Base-by-base conservation (phyloP, 2,888 invertebrate species). In the Rhorus exstirpatorius region DNA sequence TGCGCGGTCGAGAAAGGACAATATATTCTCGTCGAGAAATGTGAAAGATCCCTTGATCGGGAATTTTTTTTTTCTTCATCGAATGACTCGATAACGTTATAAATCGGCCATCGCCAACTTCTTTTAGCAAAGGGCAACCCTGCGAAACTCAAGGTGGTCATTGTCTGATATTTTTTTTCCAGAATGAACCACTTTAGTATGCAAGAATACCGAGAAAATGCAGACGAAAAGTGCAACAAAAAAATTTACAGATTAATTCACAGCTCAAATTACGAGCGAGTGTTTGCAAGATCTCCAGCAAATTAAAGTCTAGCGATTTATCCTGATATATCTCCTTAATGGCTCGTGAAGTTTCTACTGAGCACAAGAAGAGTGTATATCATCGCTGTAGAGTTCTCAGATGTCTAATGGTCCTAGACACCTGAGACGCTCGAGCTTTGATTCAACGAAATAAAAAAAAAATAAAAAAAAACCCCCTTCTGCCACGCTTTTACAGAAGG, bases 321-420 rank as follows among this genome's bases (percentile, higher is more conserved):
- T n/a, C n/a, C n/a, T n/a, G n/a, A n/a, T 31, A 17, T 7, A 17
- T 2, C 17, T 65, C 10, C 31, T 31, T 65, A 17, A 49, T 49
- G 35, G 67, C 17, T 49, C 17, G 10, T 31, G 26, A 12, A 67
- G 41, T 67, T 49, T 14, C n/a, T 7, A 3, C 17, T 49, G n/a
- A 35, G 19, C 12, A 7, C 19, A 67, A 17, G 19, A 19, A 12
- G 49, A n/a, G 51, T 51, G n/a, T n/a, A n/a, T n/a, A 67, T 67
- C 26, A 41, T 68, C 68, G 41, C 46, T 46, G 17, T 26, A 19
- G 46, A 68, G 17, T 44, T 70, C 41, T 70, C 31, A 41, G 26
- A 19, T 70, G 41, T 31, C 44, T 70, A 70, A 70, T 44, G 70
- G 26, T 24, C 58, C n/a, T 12, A 17, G n/a, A 60, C 46, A 17